A percentile compares a stretch with the other conserved stretches of the same genome.
Conservation (phyloP, 2,888 invertebrate genomes). For the Mesorhabditis spiculigera region DNA sequence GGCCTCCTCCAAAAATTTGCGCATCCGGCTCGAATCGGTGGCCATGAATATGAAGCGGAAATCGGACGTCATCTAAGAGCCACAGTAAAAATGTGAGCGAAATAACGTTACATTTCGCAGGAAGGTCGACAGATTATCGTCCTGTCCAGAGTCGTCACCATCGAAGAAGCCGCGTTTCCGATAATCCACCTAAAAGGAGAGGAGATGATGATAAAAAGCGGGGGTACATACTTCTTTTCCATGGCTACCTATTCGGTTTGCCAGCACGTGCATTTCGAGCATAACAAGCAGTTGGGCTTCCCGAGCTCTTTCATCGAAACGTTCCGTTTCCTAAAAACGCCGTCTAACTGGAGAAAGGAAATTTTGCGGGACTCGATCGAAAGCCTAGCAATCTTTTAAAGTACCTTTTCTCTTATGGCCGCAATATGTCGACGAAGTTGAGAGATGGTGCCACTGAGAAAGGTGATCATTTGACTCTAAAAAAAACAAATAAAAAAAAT, state of each 20-base stretch:
- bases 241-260: neutral
- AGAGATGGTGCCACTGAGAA: neutral
- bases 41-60: neutral
- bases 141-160: no score
- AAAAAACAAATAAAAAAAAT: neutral
- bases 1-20: slow-evolving; percentile 1
- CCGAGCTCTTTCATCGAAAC: no score
- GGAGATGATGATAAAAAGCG: no score
- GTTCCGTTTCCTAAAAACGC: no score
- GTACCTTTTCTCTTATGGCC: neutral
- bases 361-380: neutral
- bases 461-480: neutral
- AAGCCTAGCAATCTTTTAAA: neutral
- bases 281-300: slow-evolving; percentile 1
- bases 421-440: neutral
- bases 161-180: no score
- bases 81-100: no score
- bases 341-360: neutral
- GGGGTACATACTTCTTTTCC: neutral
- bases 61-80: neutral
- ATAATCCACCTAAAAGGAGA: no score
- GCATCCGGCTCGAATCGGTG: neutral
- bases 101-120: no score
- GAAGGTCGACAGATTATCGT: no score
- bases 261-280: slow-evolving; percentile 4